Conservation (phyloP, 2,888 invertebrate species). For the Rhodophaea formosa region DNA sequence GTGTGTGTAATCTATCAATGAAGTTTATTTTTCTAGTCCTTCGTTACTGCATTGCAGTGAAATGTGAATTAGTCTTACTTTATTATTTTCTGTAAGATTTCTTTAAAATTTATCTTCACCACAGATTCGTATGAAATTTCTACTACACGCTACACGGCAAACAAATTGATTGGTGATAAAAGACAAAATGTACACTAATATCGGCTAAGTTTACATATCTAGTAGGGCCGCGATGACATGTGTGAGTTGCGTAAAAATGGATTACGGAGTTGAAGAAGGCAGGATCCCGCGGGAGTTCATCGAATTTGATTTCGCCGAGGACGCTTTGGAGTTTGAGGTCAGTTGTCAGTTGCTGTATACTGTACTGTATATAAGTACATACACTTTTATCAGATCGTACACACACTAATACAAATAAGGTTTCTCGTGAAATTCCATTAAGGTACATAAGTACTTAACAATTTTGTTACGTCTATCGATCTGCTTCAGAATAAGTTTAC, state of each 20-base stretch:
- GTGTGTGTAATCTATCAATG: neutral
- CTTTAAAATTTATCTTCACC: neutral
- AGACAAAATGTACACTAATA: neutral
- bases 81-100: no score
- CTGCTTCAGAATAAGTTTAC: neutral
- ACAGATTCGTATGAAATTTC: neutral
- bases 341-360: constrained; percentile 32
- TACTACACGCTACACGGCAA: neutral
- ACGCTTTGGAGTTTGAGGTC: constrained; percentile 76
- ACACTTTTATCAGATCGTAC: neutral
- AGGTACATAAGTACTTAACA: neutral
- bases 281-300: constrained; percentile 61
- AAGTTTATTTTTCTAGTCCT: neutral
- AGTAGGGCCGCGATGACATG: constrained; percentile 46
- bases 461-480: neutral
- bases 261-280: constrained; percentile 65
- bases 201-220: neutral
- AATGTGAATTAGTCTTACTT: no score
- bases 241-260: constrained; percentile 65
- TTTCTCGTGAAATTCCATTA: neutral
- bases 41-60: constrained; percentile 2
- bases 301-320: constrained; percentile 72
- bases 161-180: neutral
- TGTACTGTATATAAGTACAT: neutral
- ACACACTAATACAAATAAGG: neutral